Percentiles rank a stretch among this genome's conserved stretches.
Evolutionary conservation across 2,888 invertebrate genomes (phyloP).

Genomic region (Temnothorax unifasciatus): DNA sequence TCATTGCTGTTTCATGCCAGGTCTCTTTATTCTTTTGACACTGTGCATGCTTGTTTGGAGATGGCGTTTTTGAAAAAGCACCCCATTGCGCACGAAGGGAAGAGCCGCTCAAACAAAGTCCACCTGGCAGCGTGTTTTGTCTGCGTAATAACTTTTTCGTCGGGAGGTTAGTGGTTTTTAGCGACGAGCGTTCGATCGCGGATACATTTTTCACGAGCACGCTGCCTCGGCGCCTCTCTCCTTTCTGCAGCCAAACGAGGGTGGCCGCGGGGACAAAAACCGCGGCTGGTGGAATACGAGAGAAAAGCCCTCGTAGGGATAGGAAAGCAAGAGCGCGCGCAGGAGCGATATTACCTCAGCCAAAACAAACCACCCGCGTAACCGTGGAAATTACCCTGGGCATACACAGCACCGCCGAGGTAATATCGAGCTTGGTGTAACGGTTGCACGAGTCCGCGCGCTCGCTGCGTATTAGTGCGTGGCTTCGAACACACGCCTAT

Average conservation of each 20-base stretch:
- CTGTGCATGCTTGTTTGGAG: not conserved
- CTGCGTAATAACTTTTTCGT: conserved; percentile 52
- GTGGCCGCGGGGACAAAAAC: conserved; percentile 30
- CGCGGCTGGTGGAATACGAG: conserved; percentile 21
- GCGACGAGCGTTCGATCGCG: conserved; percentile 32
- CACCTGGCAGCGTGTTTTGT: conserved; percentile 31
- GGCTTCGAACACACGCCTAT: conserved; percentile 8
- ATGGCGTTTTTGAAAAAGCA: conserved; percentile 14
- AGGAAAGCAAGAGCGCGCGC: conserved; percentile 12
- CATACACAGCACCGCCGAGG: conserved; percentile 62
- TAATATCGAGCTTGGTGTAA: conserved; percentile 66
- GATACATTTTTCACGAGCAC: conserved; percentile 44
- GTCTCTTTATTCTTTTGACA: not conserved
- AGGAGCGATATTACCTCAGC: conserved; percentile 66
- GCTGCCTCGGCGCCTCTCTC: conserved; percentile 18
- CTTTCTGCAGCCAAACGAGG: not conserved
- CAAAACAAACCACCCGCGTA: conserved; percentile 69
- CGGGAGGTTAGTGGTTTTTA: conserved; percentile 41
- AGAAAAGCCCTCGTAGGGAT: not conserved
- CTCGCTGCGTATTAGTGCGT: conserved; percentile 27
- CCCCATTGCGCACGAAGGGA: not conserved
- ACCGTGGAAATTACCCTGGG: conserved; percentile 72
- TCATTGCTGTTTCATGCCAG: not conserved
- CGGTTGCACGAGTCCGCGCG: not conserved
- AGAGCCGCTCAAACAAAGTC: conserved; percentile 20